Conservation (phyloP, 2,888 invertebrate genomes). For the Electrophaes corylata region DNA sequence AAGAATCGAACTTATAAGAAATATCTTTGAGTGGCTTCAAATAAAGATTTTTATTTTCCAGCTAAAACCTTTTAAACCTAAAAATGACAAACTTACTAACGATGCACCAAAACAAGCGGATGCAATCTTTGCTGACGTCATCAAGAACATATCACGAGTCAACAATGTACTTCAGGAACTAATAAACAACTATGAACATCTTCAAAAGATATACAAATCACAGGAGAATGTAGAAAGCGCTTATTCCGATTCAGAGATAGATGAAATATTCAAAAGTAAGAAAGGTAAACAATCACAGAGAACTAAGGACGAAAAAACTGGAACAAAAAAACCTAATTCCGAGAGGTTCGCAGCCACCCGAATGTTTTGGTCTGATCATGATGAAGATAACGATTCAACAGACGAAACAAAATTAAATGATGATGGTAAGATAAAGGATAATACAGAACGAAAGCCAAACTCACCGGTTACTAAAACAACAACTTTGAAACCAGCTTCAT, state of each 20-base stretch:
- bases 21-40: not conserved
- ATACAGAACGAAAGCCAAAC: not conserved
- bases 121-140: conserved; percentile 51
- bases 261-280: conserved; percentile 36
- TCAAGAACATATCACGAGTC: conserved; percentile 64
- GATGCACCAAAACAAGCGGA: conserved; percentile 36
- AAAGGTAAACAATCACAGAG: conserved; percentile 5
- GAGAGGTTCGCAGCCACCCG: conserved; percentile 43
- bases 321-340: conserved; percentile 4
- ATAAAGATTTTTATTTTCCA: not conserved
- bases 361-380: conserved; percentile 45
- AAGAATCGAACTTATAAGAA: not conserved
- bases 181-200: conserved; percentile 59
- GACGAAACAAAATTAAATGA: conserved; percentile 7
- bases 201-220: conserved; percentile 54
- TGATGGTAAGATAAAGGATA: conserved; percentile 1
- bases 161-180: conserved; percentile 61
- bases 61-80: not conserved
- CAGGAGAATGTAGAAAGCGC: conserved; percentile 44
- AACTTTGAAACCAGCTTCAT: conserved; percentile 2
- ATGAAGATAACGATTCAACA: conserved; percentile 9
- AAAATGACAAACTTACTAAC: conserved; percentile 11
- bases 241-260: conserved; percentile 42
- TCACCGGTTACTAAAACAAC: conserved; percentile 1
- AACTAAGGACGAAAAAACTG: not conserved